Conservation (phyloP, 1,140 invertebrate genomes). For the Portunus trituberculatus region DNA sequence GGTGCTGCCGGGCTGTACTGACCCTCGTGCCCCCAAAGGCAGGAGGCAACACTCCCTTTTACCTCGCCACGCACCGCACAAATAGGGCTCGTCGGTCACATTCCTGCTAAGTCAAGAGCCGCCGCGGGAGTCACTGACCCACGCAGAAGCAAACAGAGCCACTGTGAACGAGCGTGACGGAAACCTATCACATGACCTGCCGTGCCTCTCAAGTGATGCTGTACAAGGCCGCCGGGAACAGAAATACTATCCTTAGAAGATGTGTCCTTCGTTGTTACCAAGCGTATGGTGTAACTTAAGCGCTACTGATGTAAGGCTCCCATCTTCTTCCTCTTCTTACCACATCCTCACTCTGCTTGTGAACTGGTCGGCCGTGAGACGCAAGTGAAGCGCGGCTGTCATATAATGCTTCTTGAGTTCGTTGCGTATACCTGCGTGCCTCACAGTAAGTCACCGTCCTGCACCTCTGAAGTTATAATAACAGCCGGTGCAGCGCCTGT, state of each 20-base stretch:
- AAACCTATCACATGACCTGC: neutral
- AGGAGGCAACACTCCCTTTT: neutral
- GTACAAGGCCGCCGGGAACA: neutral
- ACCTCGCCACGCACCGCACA: neutral
- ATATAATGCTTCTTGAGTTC: neutral
- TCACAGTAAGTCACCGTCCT: neutral
- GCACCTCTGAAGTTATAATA: neutral
- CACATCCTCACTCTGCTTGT: too few species aligned
- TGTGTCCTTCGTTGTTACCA: neutral
- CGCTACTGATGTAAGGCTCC: too few species aligned
- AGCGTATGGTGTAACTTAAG: too few species aligned
- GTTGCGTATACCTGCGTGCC: neutral
- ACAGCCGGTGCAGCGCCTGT: neutral
- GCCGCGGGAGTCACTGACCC: neutral
- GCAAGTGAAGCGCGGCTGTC: too few species aligned
- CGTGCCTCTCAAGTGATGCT: neutral
- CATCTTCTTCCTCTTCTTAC: too few species aligned
- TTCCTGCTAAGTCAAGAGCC: slow-evolving; percentile 10
- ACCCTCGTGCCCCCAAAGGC: neutral
- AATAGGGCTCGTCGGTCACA: neutral
- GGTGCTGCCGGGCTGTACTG: neutral
- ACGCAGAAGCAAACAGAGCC: neutral
- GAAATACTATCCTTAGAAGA: neutral
- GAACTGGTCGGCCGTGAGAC: too few species aligned
- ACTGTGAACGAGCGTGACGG: slow-evolving; percentile 1